phyloP scores from a whole-genome alignment of 2,888 invertebrate species.

The Orthosia cruda region DNA sequence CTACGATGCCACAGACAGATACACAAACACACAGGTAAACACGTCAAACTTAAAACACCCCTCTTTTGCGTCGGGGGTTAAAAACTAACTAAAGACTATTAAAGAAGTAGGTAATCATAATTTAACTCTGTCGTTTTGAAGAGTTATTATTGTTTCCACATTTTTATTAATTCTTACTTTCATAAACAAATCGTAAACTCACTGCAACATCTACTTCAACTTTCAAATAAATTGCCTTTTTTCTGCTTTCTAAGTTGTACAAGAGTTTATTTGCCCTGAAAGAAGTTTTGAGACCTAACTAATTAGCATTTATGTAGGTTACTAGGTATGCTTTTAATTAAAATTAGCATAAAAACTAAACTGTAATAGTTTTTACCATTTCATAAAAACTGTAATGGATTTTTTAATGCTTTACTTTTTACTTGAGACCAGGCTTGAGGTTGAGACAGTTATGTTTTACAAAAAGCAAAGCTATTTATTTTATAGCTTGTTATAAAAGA shows the following conservation, averaged over 20 bases:
- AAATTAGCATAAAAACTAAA: background rate
- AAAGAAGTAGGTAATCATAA: background rate
- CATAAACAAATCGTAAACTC: too few relatives aligned
- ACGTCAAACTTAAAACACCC: too few relatives aligned
- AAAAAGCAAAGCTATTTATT: too few relatives aligned
- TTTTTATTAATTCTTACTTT: background rate
- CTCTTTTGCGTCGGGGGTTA: background rate
- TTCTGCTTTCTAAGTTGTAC: background rate
- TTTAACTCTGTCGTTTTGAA: background rate
- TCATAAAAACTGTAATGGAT: too few relatives aligned
- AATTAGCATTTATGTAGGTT: background rate
- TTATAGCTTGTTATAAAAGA: too few relatives aligned
- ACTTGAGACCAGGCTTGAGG: too few relatives aligned
- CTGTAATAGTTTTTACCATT: too few relatives aligned
- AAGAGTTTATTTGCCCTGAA: background rate
- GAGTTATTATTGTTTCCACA: constrained; percentile 8
- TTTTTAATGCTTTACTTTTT: too few relatives aligned
- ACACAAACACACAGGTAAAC: too few relatives aligned
- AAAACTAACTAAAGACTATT: background rate
- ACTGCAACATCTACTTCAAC: background rate
- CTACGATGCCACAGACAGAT: too few relatives aligned
- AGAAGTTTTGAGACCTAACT: background rate
- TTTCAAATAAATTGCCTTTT: background rate
- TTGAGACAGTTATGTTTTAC: too few relatives aligned
- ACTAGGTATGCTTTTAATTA: background rate